Evolutionary conservation across 1,140 invertebrate genomes (phyloP).

Genomic region (Hylaeus anthracinus): DNA sequence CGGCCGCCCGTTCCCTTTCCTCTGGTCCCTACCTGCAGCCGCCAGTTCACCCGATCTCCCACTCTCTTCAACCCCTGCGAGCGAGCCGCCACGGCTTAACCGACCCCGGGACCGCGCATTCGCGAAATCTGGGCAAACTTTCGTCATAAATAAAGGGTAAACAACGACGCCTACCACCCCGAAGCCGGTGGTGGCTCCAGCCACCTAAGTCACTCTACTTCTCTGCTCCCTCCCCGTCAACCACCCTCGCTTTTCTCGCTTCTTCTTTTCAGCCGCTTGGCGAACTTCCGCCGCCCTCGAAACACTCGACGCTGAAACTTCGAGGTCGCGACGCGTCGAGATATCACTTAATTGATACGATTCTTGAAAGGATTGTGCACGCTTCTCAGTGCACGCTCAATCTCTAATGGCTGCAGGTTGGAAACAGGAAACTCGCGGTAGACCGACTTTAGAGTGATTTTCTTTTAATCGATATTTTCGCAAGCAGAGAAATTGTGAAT

Average conservation of each 20-base stretch:
- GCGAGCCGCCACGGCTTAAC: conserved; percentile 64
- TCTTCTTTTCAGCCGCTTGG: conserved; percentile 46
- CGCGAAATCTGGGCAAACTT: conserved; percentile 78
- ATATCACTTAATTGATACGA: conserved; percentile 35
- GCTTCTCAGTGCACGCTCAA: no score
- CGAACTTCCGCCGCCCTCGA: conserved; percentile 8
- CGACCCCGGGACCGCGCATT: conserved; percentile 66
- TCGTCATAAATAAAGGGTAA: conserved; percentile 80
- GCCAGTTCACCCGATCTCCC: neutral
- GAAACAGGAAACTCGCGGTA: neutral
- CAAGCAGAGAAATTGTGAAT: no score
- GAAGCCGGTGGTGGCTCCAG: conserved; percentile 37
- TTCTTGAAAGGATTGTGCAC: neutral
- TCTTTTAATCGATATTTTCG: no score
- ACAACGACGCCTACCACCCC: conserved; percentile 66
- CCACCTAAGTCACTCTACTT: conserved; percentile 61
- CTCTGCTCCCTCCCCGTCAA: conserved; percentile 9
- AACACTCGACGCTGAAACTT: conserved; percentile 15
- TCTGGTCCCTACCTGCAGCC: neutral
- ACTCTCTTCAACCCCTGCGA: conserved; percentile 41
- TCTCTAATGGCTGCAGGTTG: no score
- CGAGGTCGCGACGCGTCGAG: conserved; percentile 19
- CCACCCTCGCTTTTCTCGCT: conserved; percentile 36
- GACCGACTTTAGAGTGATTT: no score
- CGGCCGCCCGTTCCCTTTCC: conserved; percentile 18